A percentile compares a stretch with the other conserved stretches of the same genome.
These are phyloP conservation scores for Parnassius mnemosyne DNA, from an alignment of 2,888 invertebrate species.

Conservation along the genomic window DNA sequence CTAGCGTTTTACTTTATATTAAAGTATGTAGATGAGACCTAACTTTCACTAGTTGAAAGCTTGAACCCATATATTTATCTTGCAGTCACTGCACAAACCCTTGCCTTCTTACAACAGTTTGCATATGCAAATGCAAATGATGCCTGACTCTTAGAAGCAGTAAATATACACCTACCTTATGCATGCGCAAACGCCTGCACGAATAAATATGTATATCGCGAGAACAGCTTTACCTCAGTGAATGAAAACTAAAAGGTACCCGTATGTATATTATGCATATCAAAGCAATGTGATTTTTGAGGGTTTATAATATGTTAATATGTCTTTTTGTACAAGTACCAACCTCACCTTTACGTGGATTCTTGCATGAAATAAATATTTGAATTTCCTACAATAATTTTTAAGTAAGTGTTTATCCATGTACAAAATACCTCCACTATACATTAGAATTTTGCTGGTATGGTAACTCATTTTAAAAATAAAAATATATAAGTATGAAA, in stretches of 20 bases:
- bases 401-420: no score
- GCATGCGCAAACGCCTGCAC: background rate
- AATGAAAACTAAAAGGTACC: background rate
- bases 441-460: no score
- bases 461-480: no score
- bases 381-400: no score
- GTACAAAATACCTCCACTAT: no score
- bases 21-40: background rate
- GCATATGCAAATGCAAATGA: slow-evolving; percentile 21
- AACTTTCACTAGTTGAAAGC: slow-evolving; percentile 1
- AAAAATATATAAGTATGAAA: no score
- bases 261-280: no score
- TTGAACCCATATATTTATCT: slow-evolving; percentile 5
- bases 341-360: no score
- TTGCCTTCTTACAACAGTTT: slow-evolving; percentile 5
- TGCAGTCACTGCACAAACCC: background rate
- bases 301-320: no score
- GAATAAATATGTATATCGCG: background rate
- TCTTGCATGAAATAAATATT: no score
- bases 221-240: background rate
- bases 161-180: slow-evolving; percentile 10
- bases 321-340: no score
- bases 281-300: no score
- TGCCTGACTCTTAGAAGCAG: background rate
- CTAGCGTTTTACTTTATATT: background rate